These are phyloP conservation scores for Archivesica marissinica DNA, from an alignment of 1,140 invertebrate genomes.

Conservation along the genomic window DNA sequence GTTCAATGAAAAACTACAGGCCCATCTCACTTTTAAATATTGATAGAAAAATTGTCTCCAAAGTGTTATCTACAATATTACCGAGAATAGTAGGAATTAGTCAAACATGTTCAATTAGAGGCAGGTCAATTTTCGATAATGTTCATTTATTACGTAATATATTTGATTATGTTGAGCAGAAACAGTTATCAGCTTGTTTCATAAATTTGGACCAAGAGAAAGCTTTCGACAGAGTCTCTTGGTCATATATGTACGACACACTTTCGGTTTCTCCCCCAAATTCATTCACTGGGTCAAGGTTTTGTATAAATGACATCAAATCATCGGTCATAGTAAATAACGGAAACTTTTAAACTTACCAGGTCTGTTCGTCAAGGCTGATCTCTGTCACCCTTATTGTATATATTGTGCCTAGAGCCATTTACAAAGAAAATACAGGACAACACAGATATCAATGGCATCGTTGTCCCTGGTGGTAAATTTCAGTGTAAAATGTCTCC, in stretches of 20 bases:
- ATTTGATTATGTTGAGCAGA: conserved; percentile 66
- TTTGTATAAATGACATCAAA: conserved; percentile 60
- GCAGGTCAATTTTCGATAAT: conserved; percentile 69
- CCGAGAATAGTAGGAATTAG: background rate
- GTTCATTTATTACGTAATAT: conserved; percentile 39
- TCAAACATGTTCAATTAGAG: conserved; percentile 34
- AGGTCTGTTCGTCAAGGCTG: conserved; percentile 82
- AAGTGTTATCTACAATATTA: conserved; percentile 32
- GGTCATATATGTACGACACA: conserved; percentile 62
- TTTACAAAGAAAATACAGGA: conserved; percentile 56
- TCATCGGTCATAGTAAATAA: conserved; percentile 67
- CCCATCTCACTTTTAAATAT: conserved; percentile 12
- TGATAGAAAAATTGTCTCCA: conserved; percentile 61
- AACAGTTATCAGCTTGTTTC: conserved; percentile 34
- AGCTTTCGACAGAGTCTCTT: conserved; percentile 14
- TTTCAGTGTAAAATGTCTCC: conserved; percentile 50
- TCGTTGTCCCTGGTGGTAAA: conserved; percentile 59
- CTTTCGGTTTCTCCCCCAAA: conserved; percentile 60
- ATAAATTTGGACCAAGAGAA: conserved; percentile 59
- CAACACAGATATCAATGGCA: conserved; percentile 61
- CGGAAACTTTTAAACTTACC: conserved; percentile 68
- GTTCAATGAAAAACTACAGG: conserved; percentile 60
- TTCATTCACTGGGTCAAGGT: conserved; percentile 68
- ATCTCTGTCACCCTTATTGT: conserved; percentile 81
- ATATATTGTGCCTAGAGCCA: conserved; percentile 82